Evolutionary conservation across 1,140 invertebrate species (phyloP), one percentile per base, ranked within the genome.

Genomic region (Nylanderia fulva): DNA sequence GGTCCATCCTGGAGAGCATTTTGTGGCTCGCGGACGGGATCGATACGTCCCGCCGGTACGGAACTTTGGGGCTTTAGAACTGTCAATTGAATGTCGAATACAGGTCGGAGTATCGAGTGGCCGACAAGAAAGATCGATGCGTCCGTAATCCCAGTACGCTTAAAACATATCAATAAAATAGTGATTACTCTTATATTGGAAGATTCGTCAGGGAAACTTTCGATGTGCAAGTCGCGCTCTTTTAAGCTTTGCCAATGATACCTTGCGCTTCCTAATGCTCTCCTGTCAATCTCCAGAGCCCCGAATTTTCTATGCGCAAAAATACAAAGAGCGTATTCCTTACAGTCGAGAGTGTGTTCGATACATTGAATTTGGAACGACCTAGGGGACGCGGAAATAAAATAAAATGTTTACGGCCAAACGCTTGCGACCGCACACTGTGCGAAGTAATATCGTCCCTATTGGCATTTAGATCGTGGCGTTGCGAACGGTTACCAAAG

Each of bases 21-120:
- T 69, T 24, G 71, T 29, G 86, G 18, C 61, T 45, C 15, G 66
- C 56, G 27, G 60, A 42, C 48, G n/a, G 48, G 86, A 88, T 88
- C 83, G 69, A 88, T 88, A 71, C 54, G 80, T 72, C 74, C 72
- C 66, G 61, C n/a, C 33, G 45, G 36, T 27, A 36, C 21, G 66
- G 63, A 86, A 87, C 84, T 82, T 82, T 39, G 29, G 68, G 11
- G 56, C 29, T 66, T 60, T 45, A 39, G n/a, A 61, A 52, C 82
- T 72, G 86, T 88, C 87, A 80, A 88, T 88, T 88, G 66, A 82
- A 82, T 71, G 27, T 27, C 66, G 66, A 71, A 42, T 58, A 21
- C 66, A 71, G 77, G 58, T 7, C 24, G 54, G 52, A 45, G 77
- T 80, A 54, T 80, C 77, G 77, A 69, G 36, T 71, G 36, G 36